Evolutionary conservation across 1,140 invertebrate species (phyloP), one percentile per base, ranked within the genome.

Genomic region (Lysiphlebus fabarum): DNA sequence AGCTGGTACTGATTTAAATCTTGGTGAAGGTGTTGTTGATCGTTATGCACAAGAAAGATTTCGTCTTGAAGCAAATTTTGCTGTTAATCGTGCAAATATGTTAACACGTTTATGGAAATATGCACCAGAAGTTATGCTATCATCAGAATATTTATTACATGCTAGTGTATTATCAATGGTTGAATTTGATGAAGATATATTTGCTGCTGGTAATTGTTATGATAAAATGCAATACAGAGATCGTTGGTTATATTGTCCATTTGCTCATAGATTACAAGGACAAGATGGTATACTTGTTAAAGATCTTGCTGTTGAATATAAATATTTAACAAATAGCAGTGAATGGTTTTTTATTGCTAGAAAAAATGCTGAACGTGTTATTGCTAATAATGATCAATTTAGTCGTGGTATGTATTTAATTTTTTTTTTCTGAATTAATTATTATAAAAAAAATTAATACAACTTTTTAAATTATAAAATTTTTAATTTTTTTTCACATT

Each of bases 341-440:
- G 93, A 96, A 76, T 96, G 93, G 92, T 97, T 96, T 77, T 93
- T 89, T 77, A 90, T 91, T 41, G 93, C 93, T 0, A 83, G 92
- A 58, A 92, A 93, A 73, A 94, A 92, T 68, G 93, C 93, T 8
- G 90, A 94, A 70, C 86, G 86, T 53, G 90, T 94, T 60, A 94
- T 95, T 64, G 84, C 84, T 37, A 91, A 87, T 71, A 86, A 88
- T 77, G 90, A 87, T 68, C 89, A 91, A 66, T 90, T 92, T 70
- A 88, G 85, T 61, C 84, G 83, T 81, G 91, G 92, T 93, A 75
- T 89, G 89, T 82, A 14, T n/a, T n/a, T n/a, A n/a, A n/a, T n/a
- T n/a, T n/a, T n/a, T n/a, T n/a, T n/a, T n/a, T n/a, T n/a, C n/a
- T n/a, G n/a, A n/a, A n/a, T n/a, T n/a, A n/a, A n/a, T n/a, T n/a